These are phyloP conservation scores for Maniola hyperantus DNA, from an alignment of 2,888 invertebrate species.

Conservation along the genomic window DNA sequence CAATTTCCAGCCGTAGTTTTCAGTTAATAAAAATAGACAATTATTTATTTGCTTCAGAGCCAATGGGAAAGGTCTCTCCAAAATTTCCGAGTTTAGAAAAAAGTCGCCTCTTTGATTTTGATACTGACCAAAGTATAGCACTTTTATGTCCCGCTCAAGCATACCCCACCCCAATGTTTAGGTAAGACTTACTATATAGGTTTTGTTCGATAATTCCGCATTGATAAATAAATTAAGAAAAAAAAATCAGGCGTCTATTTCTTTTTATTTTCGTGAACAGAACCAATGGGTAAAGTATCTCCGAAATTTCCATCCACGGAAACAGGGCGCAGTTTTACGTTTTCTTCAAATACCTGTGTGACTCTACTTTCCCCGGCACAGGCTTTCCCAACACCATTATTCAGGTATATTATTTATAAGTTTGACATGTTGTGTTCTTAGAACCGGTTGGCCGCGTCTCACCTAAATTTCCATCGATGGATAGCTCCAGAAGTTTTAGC, in stretches of 20 bases:
- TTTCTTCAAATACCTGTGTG: constrained; percentile 74
- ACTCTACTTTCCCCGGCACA: constrained; percentile 87
- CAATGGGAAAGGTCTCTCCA: constrained; percentile 88
- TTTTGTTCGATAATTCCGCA: constrained; percentile 28
- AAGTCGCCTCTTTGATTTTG: constrained; percentile 69
- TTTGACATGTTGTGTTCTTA: constrained; percentile 64
- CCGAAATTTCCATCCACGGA: constrained; percentile 84
- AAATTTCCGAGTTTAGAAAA: constrained; percentile 80
- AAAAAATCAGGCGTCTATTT: constrained; percentile 27
- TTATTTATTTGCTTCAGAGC: constrained; percentile 58
- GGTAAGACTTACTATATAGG: constrained; percentile 76
- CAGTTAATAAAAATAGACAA: neutral
- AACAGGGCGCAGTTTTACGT: constrained; percentile 77
- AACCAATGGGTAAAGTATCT: constrained; percentile 91
- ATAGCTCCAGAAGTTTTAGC: constrained; percentile 85
- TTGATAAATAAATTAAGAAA: neutral
- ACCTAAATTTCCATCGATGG: constrained; percentile 84
- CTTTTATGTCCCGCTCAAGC: constrained; percentile 86
- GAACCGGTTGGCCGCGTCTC: constrained; percentile 85
- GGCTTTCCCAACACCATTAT: constrained; percentile 87
- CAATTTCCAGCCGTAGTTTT: constrained; percentile 14
- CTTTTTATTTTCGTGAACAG: constrained; percentile 69
- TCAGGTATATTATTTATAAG: constrained; percentile 83
- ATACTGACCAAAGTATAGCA: constrained; percentile 72
- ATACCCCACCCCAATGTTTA: constrained; percentile 87